Base-by-base conservation (phyloP, 2,888 invertebrate genomes). In the Ptilodon capucinus region DNA sequence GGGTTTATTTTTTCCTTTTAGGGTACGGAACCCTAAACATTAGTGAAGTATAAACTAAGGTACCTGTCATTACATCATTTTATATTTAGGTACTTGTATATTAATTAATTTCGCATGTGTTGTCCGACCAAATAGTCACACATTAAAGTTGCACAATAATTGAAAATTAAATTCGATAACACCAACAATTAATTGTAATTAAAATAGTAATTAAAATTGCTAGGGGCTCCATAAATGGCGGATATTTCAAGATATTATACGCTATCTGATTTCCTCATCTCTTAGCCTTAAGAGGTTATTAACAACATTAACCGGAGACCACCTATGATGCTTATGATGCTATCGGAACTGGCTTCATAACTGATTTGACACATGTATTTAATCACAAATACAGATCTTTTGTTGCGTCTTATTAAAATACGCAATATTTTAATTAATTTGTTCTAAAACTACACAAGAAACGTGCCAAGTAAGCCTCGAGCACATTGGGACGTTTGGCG, bases 241-340 rank as follows among this genome's bases (percentile, higher is more conserved):
- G n/a, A 36, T 36, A 39, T 13, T n/a, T 21, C n/a, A 21, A 21
- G 18, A 18, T 14, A 32, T 14, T 14, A 14, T 17, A 17, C 11
- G 13, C 19, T 13, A 39, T 13, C 21, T 44, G 44, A 36, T 48
- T 41, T 48, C 49, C 41, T 47, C 47, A 53, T 60, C 39, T 35
- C 34, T 40, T 40, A 11, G 16, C 18, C 23, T n/a, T 54, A 46
- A 54, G 45, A 47, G 45, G 41, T 50, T 51, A 45, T 54, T 52
- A 52, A 52, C 39, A 40, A 48, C 34, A 39, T 39, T 43, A 47
- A 42, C 40, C 38, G 49, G 11, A 38, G 59, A 58, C 63, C 64
- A 65, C 65, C 64, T 44, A 40, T 46, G 65, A 46, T 7, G 64
- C 25, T 16, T 18, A 28, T 39, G 58, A 62, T 65, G 34, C 30